These are phyloP conservation scores for Paracanthobrama guichenoti DNA, from an alignment of 2,113 vertebrate genomes.

Conservation along the genomic window DNA sequence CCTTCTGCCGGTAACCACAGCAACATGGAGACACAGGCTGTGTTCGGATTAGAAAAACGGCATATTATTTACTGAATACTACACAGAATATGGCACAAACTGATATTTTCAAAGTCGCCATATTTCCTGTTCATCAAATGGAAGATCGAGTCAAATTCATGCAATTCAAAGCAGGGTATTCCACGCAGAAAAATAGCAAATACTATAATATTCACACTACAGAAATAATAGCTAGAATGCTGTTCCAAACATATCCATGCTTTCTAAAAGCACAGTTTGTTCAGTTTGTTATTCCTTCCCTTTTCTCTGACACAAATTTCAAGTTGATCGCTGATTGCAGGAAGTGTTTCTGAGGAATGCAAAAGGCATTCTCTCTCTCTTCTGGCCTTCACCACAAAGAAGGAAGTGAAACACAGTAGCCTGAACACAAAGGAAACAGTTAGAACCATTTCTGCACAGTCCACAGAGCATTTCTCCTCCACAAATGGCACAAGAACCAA, in stretches of 20 bases:
- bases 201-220: no score
- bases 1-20: conserved; percentile 28
- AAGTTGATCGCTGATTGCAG: neutral
- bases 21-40: neutral
- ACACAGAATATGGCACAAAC: neutral
- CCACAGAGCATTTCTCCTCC: conserved; percentile 17
- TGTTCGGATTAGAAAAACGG: neutral
- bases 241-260: no score
- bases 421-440: conserved; percentile 41
- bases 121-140: neutral
- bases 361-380: conserved; percentile 12
- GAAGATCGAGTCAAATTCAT: neutral
- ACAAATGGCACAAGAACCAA: conserved; percentile 6
- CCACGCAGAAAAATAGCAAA: neutral
- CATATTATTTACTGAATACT: neutral
- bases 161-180: neutral
- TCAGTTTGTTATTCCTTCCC: neutral
- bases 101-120: neutral
- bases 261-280: neutral
- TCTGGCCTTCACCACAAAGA: conserved; percentile 16
- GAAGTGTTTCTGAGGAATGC: conserved; percentile 7
- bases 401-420: conserved; percentile 49
- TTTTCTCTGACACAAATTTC: neutral
- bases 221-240: no score
- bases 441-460: conserved; percentile 35